Evolutionary conservation across 2,113 vertebrate genomes (phyloP).

Genomic region (Antennarius striatus): DNA sequence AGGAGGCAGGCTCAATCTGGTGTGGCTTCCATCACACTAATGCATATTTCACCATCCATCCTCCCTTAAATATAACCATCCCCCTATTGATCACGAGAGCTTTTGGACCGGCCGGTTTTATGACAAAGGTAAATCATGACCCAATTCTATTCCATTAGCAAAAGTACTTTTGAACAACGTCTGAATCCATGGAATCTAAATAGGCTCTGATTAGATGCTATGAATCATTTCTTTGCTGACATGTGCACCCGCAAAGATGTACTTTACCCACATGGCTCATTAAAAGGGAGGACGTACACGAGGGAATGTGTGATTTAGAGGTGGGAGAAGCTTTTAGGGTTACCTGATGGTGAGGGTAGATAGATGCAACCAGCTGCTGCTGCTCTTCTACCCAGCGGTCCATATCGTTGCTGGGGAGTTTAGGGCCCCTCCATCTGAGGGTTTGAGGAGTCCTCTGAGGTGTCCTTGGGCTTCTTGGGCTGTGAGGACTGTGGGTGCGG

Average conservation of each 20-base stretch:
- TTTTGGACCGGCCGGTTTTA: slow-evolving; percentile 70
- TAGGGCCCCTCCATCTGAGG: slow-evolving; percentile 77
- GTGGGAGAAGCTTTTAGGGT: slow-evolving; percentile 52
- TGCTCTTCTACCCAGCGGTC: slow-evolving; percentile 88
- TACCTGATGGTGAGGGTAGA: slow-evolving; percentile 89
- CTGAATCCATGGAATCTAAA: slow-evolving; percentile 50
- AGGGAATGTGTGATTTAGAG: slow-evolving; percentile 32
- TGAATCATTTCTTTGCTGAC: slow-evolving; percentile 63
- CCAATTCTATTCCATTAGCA: slow-evolving; percentile 76
- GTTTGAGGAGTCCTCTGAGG: slow-evolving; percentile 76
- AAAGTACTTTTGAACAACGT: slow-evolving; percentile 64
- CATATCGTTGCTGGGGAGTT: slow-evolving; percentile 84
- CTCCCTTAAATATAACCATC: slow-evolving; percentile 69
- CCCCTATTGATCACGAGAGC: slow-evolving; percentile 72
- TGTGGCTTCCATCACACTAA: slow-evolving; percentile 61
- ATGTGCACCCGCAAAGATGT: slow-evolving; percentile 51
- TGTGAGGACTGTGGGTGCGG: slow-evolving; percentile 59
- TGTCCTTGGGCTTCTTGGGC: slow-evolving; percentile 69
- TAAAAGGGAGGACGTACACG: slow-evolving; percentile 35
- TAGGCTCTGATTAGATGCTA: slow-evolving; percentile 47
- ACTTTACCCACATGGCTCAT: slow-evolving; percentile 49
- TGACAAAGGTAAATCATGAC: slow-evolving; percentile 71
- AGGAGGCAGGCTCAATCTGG: background rate
- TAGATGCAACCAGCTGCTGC: slow-evolving; percentile 84
- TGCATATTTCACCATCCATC: slow-evolving; percentile 65